Conservation (phyloP, 2,888 invertebrate species). For the Hydrotaea cyrtoneurina region DNA sequence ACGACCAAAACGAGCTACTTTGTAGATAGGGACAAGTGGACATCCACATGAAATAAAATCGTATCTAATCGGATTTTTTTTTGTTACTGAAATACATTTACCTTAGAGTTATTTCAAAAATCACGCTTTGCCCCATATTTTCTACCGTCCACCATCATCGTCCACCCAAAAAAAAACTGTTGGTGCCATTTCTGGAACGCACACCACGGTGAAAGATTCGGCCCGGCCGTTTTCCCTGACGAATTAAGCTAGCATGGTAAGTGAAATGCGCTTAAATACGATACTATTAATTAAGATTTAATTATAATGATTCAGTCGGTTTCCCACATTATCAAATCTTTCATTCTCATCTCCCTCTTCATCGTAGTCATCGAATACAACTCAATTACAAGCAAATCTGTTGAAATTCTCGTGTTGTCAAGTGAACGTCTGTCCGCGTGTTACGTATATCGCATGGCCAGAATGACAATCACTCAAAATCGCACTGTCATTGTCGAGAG, state of each 20-base stretch:
- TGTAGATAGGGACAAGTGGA: no score
- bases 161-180: no score
- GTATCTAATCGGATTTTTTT: no score
- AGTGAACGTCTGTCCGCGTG: not conserved
- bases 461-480: slow-evolving; percentile 6
- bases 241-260: not conserved
- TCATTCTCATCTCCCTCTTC: slow-evolving; percentile 23
- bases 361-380: not conserved
- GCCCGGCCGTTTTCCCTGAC: no score
- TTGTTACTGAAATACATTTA: no score
- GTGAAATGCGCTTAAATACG: slow-evolving; percentile 19
- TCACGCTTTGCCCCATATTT: no score
- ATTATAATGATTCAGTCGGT: slow-evolving; percentile 13
- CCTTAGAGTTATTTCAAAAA: no score
- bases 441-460: not conserved
- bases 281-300: slow-evolving; percentile 30
- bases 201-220: no score
- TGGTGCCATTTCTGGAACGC: no score
- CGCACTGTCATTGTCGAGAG: slow-evolving; percentile 49
- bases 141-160: no score
- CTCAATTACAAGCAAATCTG: slow-evolving; percentile 38
- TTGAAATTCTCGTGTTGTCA: slow-evolving; percentile 38
- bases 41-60: no score
- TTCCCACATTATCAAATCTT: not conserved
- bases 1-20: no score